These are phyloP conservation scores for Physocephala rufipes DNA, from an alignment of 2,888 invertebrate genomes.

Conservation along the genomic window DNA sequence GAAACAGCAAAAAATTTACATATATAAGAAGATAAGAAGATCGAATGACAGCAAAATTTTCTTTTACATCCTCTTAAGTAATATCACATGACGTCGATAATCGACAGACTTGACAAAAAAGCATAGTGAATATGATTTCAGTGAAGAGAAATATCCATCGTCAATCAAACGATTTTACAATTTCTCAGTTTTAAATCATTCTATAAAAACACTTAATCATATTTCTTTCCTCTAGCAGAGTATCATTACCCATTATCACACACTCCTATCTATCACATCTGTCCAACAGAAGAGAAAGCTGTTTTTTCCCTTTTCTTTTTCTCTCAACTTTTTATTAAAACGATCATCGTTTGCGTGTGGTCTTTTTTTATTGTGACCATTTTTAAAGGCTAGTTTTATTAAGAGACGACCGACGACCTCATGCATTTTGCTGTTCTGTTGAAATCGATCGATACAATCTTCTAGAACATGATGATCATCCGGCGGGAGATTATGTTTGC, in stretches of 20 bases:
- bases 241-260: too few species aligned
- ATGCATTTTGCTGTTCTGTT: conserved; percentile 2
- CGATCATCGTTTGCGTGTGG: conserved; percentile 2
- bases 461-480: too few species aligned
- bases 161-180: too few species aligned
- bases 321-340: background rate
- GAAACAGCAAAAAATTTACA: too few species aligned
- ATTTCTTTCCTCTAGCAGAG: background rate
- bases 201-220: conserved; percentile 9
- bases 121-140: too few species aligned
- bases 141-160: too few species aligned
- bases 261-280: background rate
- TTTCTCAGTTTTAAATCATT: background rate
- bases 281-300: background rate
- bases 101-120: too few species aligned
- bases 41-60: too few species aligned
- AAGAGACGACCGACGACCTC: background rate
- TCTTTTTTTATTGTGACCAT: background rate
- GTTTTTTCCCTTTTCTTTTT: background rate
- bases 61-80: too few species aligned
- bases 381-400: background rate
- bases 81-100: too few species aligned
- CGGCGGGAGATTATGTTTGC: too few species aligned
- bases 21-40: too few species aligned
- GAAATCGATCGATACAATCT: background rate